Conservation (phyloP, 2,797 vertebrate species). For the Ctenopoma multispine region DNA sequence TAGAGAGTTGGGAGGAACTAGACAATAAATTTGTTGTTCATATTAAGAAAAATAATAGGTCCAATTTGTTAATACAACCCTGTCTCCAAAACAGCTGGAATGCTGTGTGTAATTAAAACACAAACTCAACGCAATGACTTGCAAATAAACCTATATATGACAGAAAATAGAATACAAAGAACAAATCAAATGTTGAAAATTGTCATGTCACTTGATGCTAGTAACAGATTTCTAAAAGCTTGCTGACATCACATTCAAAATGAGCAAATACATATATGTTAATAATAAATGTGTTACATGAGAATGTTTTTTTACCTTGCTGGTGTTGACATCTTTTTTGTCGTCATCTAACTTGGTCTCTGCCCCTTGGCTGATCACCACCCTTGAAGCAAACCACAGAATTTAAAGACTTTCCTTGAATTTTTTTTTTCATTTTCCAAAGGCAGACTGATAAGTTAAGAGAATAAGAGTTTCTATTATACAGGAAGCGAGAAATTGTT, state of each 20-base stretch:
- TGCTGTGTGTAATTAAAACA: no score
- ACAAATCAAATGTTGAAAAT: not conserved
- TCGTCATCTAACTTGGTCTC: conserved; percentile 81
- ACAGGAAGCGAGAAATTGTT: not conserved
- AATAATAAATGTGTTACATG: not conserved
- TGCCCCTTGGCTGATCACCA: conserved; percentile 71
- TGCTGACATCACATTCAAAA: no score
- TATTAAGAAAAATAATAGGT: no score
- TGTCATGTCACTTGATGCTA: no score
- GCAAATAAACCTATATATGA: no score
- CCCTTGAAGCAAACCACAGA: conserved; percentile 48
- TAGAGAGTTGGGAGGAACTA: not conserved
- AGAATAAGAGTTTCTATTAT: not conserved
- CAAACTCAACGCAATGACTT: no score
- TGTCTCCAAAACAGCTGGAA: no score
- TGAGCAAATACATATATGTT: no score
- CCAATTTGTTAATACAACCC: no score
- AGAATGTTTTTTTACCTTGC: conserved; percentile 81
- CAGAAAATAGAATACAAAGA: no score
- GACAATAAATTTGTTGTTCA: no score
- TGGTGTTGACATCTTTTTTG: conserved; percentile 86
- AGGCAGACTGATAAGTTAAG: not conserved
- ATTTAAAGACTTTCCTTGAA: not conserved
- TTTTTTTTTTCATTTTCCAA: not conserved
- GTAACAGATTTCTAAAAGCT: no score